phyloP scores from a whole-genome alignment of 2,797 vertebrate species.

The Galago senegalensis region DNA sequence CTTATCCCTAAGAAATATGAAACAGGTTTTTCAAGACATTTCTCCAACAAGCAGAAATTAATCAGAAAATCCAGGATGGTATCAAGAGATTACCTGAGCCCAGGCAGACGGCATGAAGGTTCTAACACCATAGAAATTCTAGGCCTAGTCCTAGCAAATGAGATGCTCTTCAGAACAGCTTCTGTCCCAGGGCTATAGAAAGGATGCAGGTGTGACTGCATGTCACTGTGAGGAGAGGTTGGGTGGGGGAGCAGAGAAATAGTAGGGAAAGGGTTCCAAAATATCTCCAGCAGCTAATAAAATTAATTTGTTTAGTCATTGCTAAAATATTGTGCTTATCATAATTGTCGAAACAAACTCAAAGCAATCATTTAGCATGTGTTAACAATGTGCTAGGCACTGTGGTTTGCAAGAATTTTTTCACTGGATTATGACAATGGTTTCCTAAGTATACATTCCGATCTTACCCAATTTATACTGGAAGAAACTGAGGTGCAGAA shows the following conservation, averaged over 20 bases:
- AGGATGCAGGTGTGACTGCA: not conserved
- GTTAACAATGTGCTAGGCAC: not conserved
- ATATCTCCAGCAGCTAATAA: not conserved
- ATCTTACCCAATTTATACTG: not conserved
- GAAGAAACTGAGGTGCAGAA: not conserved
- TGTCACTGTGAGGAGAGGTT: not conserved
- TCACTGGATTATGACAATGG: constrained; percentile 19
- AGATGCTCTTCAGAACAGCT: not conserved
- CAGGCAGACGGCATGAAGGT: not conserved
- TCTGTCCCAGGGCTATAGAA: not conserved
- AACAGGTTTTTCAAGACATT: not conserved
- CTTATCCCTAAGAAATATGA: constrained; percentile 12
- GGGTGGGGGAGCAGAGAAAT: not conserved
- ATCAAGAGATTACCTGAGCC: not conserved
- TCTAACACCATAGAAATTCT: not conserved
- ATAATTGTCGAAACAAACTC: constrained; percentile 48
- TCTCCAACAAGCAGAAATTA: not conserved
- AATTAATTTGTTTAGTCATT: not conserved
- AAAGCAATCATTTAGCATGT: not conserved
- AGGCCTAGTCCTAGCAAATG: not conserved
- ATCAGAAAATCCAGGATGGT: not conserved
- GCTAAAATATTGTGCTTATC: constrained; percentile 19
- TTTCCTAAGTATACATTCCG: not conserved
- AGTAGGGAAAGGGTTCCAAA: not conserved
- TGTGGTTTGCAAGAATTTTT: constrained; percentile 20